Percentiles rank a stretch among this genome's conserved stretches.
phyloP scores from a whole-genome alignment of 2,113 vertebrate genomes.

The Cyanoderma ruficeps region DNA sequence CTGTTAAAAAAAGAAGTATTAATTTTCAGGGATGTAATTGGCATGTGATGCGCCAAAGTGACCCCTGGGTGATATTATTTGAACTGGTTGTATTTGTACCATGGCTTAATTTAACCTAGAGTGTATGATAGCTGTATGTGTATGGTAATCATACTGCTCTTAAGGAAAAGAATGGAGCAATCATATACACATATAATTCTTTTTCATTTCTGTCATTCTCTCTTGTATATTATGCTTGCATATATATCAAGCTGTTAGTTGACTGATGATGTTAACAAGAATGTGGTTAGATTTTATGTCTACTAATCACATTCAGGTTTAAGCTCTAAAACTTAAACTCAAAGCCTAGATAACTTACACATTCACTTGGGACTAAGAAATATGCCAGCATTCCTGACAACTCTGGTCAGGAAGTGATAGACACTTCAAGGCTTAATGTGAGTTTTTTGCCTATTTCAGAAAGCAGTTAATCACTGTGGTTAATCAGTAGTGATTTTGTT shows the following conservation, averaged over 20 bases:
- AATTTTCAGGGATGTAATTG: neutral
- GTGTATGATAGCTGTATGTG: neutral
- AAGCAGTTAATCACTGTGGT: neutral
- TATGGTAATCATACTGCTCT: neutral
- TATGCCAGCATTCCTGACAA: neutral
- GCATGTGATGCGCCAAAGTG: neutral
- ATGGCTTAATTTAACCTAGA: neutral
- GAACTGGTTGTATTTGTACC: neutral
- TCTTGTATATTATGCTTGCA: neutral
- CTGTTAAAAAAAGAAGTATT: neutral
- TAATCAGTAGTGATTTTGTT: neutral
- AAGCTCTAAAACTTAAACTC: neutral
- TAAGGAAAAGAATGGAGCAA: neutral
- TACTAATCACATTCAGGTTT: neutral
- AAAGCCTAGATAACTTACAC: neutral
- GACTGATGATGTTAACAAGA: neutral
- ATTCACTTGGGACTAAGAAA: neutral
- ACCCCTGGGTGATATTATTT: neutral
- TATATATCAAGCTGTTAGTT: neutral
- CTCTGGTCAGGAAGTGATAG: neutral
- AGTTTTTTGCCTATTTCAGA: neutral
- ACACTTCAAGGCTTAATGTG: neutral
- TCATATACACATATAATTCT: neutral
- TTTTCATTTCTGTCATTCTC: neutral
- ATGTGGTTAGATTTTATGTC: neutral